Base-by-base conservation (phyloP, 2,888 invertebrate genomes). In the Galerucella calmariensis region DNA sequence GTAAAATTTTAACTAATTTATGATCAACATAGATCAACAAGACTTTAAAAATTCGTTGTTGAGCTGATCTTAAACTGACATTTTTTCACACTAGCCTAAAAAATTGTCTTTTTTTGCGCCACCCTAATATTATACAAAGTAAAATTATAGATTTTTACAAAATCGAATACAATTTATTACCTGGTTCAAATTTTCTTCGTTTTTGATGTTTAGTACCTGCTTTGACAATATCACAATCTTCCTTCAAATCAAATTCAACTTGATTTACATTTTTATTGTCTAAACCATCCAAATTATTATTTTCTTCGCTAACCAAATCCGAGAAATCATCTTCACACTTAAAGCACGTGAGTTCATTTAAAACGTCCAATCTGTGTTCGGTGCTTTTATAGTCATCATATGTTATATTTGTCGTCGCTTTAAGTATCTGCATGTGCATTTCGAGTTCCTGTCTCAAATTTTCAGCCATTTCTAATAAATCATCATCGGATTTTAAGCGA, bases 401-500 rank as follows among this genome's bases (percentile, higher is more conserved):
- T 63, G 41, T 11, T 14, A 20, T 59, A 48, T 65, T 41, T 51
- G 20, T 35, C 4, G 20, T 16, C 12, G 12, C 35, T 24, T 67
- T 53, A 11, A 77, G 66, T 51, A 68, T 24, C 44, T 27, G n/a
- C 44, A 77, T 67, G 61, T 77, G 76, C 46, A 59, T 51, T 16
- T 72, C 46, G 44, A 77, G 68, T 48, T 77, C 63, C 12, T 70
- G 46, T n/a, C 35, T 70, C 3, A 77, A 35, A 51, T 63, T 48
- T 63, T 69, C 70, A 9, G 68, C 61, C 35, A 67, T 69, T 66
- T 70, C 27, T 51, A 11, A 67, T 14, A 77, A 41, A n/a, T 74
- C 69, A 2, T 68, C 65, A 11, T 46, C 24, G 12, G 63, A 61
- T 56, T 72, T 69, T 41, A 27, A 51, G 46, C 59, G 59, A 44